Conservation (phyloP, 2,113 vertebrate genomes). For the Hassar affinis region DNA sequence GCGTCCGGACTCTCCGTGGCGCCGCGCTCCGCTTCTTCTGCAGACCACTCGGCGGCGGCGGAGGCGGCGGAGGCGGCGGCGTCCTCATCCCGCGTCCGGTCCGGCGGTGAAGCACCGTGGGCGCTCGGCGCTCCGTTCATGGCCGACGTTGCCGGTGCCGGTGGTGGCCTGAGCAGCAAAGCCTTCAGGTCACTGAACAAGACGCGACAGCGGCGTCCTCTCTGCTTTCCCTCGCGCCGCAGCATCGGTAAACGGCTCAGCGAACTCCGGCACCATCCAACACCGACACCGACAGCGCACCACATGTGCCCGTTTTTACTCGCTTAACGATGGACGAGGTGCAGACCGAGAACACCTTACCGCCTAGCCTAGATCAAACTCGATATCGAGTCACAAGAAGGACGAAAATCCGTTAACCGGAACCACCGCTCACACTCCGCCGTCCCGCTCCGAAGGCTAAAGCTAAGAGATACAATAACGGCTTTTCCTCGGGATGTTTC, state of each 20-base stretch:
- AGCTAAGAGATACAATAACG: background rate
- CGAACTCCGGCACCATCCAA: constrained; percentile 72
- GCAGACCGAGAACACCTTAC: constrained; percentile 23
- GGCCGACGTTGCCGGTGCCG: constrained; percentile 62
- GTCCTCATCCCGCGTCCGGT: constrained; percentile 61
- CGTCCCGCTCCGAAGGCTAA: background rate
- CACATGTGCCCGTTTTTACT: constrained; percentile 62
- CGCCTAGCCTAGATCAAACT: background rate
- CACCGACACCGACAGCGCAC: constrained; percentile 73
- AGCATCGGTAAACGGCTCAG: constrained; percentile 80
- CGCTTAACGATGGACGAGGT: constrained; percentile 35
- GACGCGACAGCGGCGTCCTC: constrained; percentile 86
- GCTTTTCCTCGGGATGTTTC: background rate
- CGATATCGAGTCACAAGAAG: background rate
- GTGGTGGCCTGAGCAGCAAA: constrained; percentile 79
- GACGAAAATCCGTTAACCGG: background rate
- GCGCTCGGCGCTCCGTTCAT: constrained; percentile 71
- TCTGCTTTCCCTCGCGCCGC: constrained; percentile 82
- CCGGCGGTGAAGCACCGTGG: constrained; percentile 65
- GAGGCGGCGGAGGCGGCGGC: too few species aligned
- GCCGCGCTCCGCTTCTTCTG: constrained; percentile 55
- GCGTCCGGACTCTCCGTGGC: constrained; percentile 69
- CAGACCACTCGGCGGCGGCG: background rate
- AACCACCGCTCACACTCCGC: background rate
- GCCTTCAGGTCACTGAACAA: constrained; percentile 87